phyloP scores from a whole-genome alignment of 2,113 vertebrate genomes.

The Vireo altiloquus region DNA sequence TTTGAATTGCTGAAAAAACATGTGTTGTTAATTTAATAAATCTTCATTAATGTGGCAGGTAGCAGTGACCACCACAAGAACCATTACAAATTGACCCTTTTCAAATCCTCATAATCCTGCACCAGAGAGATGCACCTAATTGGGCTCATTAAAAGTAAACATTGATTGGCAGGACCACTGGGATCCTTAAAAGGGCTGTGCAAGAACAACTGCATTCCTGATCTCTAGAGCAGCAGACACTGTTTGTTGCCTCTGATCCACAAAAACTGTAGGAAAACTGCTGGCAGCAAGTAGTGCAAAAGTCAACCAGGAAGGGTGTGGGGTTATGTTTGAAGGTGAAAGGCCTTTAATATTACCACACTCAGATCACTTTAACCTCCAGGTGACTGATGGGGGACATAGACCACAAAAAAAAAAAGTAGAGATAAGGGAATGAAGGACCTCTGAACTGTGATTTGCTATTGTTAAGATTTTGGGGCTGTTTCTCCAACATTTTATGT shows the following conservation, averaged over 20 bases:
- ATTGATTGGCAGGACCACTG: background rate
- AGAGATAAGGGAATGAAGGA: background rate
- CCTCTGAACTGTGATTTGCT: background rate
- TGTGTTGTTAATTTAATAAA: constrained; percentile 34
- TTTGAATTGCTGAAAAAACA: background rate
- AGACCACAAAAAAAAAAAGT: background rate
- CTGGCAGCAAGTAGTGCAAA: background rate
- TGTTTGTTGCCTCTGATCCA: background rate
- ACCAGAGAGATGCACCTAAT: constrained; percentile 22
- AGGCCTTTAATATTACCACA: background rate
- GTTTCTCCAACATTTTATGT: background rate
- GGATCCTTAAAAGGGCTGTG: background rate
- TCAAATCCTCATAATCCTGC: constrained; percentile 18
- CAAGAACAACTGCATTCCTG: background rate
- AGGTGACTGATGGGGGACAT: background rate
- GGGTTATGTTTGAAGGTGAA: background rate
- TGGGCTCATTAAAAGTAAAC: constrained; percentile 45
- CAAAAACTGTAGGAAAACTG: background rate
- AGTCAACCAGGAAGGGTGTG: background rate
- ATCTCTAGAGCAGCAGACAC: background rate
- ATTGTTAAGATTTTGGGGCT: background rate
- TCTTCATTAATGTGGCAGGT: constrained; percentile 16
- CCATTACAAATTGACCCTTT: constrained; percentile 23
- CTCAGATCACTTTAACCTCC: background rate
- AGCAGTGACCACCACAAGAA: background rate